Conservation (phyloP, 2,888 invertebrate species). For the Athripsodes cinereus region DNA sequence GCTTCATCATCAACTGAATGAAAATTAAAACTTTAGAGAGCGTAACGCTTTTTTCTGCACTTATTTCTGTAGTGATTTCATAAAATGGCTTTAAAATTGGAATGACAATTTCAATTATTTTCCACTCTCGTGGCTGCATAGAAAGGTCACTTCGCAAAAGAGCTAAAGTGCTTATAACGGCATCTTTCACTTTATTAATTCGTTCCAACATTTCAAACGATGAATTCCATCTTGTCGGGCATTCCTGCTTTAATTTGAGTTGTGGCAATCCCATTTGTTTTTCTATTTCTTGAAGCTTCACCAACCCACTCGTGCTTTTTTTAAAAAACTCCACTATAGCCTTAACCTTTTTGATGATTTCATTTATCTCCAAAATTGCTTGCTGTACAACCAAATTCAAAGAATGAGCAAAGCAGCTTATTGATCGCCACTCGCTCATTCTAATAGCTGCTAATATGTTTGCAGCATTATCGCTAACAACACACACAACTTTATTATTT, state of each 20-base stretch:
- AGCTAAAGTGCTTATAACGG: not conserved
- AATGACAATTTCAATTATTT: not conserved
- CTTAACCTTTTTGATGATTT: not conserved
- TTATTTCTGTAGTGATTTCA: not conserved
- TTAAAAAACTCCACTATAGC: not conserved
- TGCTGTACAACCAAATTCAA: not conserved
- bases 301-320: not conserved
- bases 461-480: not conserved
- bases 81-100: not conserved
- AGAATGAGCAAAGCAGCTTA: too few species aligned
- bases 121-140: not conserved
- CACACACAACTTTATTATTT: not conserved
- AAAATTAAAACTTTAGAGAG: not conserved
- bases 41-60: not conserved
- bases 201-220: not conserved
- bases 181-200: not conserved
- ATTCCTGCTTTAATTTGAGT: not conserved
- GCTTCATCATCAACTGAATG: slow-evolving; percentile 1
- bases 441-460: too few species aligned
- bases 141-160: not conserved
- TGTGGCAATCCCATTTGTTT: too few species aligned
- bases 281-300: not conserved
- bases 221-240: not conserved
- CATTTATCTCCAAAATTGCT: not conserved
- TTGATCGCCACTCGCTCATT: too few species aligned